Evolutionary conservation across 2,113 vertebrate species (phyloP).

Genomic region (Atrichornis clamosus): DNA sequence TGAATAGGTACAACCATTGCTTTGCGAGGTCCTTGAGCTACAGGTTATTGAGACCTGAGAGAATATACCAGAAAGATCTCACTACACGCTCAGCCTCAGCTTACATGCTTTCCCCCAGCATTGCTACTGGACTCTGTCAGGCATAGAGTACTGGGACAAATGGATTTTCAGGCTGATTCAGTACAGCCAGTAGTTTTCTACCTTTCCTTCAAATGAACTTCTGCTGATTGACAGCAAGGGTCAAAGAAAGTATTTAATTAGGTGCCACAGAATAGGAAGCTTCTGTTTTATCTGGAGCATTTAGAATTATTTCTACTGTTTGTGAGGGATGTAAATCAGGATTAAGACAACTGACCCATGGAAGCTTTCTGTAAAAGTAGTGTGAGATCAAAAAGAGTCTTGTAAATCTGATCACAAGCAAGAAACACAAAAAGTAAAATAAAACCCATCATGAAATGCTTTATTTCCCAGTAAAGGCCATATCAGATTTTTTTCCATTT

Average conservation of each 20-base stretch:
- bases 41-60: not conserved
- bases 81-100: not conserved
- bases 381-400: not conserved
- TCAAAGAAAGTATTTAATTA: not conserved
- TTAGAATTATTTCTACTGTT: not conserved
- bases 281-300: not conserved
- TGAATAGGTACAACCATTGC: not conserved
- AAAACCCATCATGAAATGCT: not conserved
- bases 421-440: not conserved
- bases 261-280: not conserved
- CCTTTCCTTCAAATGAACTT: not conserved
- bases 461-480: not conserved
- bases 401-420: not conserved
- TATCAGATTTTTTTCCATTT: slow-evolving; percentile 13
- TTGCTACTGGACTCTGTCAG: not conserved
- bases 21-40: not conserved
- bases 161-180: not conserved
- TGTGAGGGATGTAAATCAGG: not conserved
- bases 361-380: slow-evolving; percentile 5
- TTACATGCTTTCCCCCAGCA: not conserved
- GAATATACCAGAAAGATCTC: not conserved
- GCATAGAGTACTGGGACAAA: not conserved
- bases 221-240: not conserved
- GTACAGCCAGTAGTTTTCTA: not conserved
- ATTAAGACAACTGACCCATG: not conserved